Base-by-base conservation (phyloP, 2,888 invertebrate species). In the Dolichopus griseipennis region DNA sequence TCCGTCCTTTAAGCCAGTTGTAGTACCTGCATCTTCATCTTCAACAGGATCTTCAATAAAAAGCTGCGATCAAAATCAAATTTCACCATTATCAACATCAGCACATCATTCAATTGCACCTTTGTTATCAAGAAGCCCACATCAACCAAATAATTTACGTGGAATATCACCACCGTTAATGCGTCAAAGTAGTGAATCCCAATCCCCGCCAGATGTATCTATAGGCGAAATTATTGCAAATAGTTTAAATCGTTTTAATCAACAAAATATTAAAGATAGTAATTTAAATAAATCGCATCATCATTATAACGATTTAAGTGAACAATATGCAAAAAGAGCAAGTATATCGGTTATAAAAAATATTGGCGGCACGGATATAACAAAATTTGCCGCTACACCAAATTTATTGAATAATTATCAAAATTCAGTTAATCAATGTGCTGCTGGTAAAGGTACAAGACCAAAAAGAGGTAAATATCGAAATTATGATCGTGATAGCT, bases 401-500 rank as follows among this genome's bases (percentile, higher is more conserved):
- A 82, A 82, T 73, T 70, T 81, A 64, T 76, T 82, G 1, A 83
- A 82, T 75, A 83, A 82, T 67, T 77, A 73, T 72, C 83, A 84
- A 72, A 78, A 78, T 71, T 78, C 79, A n/a, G 78, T 77, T 1
- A 69, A 65, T n/a, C 70, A 70, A 62, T 73, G 77, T 68, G 78
- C 83, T 6, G 88, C 89, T 2, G 90, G 92, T 68, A 95, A 94
- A 79, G 95, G 95, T 61, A 95, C 95, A n/a, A 85, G 97, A 67
- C 97, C 97, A 5, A 98, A 98, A 78, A 87, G 97, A 67, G 97
- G 97, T 65, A 97, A 97, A 81, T 96, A 97, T 80, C 86, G 98
- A 69, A 97, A 97, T 82, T 98, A 99, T 83, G 97, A 99, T 81
- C 86, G 97, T 71, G 97, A 96, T 80, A 94, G 97, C 77, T 85